Base-by-base conservation (phyloP, 2,797 vertebrate species). In the Monodelphis domestica region DNA sequence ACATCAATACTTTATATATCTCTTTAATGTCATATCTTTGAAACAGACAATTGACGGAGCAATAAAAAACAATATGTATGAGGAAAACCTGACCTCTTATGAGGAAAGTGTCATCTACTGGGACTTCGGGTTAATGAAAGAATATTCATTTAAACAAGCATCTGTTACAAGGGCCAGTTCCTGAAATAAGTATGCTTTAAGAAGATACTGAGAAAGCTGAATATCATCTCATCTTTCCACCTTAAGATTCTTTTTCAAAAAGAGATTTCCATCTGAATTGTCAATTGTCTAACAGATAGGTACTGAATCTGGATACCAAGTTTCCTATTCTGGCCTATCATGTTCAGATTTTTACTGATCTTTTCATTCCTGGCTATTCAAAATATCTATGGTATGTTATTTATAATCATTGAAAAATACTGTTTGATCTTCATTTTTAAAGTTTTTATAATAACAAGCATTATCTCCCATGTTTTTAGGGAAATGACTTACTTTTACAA, bases 111-210 rank as follows among this genome's bases (percentile, higher is more conserved):
- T 96, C 97, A 96, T 95, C 96, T 96, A 95, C 89, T 78, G 95
- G 95, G 92, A 97, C 89, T 93, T 95, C 78, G 97, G 96, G 91
- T 97, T 91, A 97, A 96, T 3, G 26, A 98, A 98, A 93, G 88
- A 97, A 97, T 97, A 98, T 97, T 97, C 94, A 97, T 97, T 97
- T 89, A 96, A 97, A 97, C 95, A 98, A 98, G 96, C 96, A 98
- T 95, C 95, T 98, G 96, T 96, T 97, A 94, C 90, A 96, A 93
- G 50, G 90, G 96, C 88, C 95, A 17, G 0, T 91, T 93, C 87
- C 53, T 90, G 70, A 17, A 95, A 89, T 96, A 97, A 97, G 97
- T 97, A 93, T 95, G 94, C 92, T 96, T 94, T 96, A 97, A 97
- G 91, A 97, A 88, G 92, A 93, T 94, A 89, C 90, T 97, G 93